Percentiles rank a stretch among this genome's conserved stretches.
phyloP scores from a whole-genome alignment of 1,140 invertebrate species.

The Drosophila parabipectinata region DNA sequence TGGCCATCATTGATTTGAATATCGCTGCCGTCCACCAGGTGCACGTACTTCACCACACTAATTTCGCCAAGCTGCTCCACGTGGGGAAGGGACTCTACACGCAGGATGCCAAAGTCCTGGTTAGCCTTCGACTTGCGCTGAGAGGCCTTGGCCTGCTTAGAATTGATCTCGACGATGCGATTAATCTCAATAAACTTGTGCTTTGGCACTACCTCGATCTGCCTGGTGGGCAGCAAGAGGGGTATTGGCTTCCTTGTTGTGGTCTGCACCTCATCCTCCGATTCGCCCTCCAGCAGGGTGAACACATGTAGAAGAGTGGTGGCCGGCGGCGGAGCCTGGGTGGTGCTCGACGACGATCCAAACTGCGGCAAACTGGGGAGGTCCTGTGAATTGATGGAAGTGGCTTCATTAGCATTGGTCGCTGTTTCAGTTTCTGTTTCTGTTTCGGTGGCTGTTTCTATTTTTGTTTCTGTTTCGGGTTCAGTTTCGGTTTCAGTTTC shows the following conservation, averaged over 20 bases:
- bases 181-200: conserved; percentile 88
- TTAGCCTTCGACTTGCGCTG: conserved; percentile 86
- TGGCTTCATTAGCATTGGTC: conserved; percentile 74
- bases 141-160: conserved; percentile 86
- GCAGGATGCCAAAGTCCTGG: conserved; percentile 83
- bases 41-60: conserved; percentile 87
- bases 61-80: conserved; percentile 88
- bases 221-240: conserved; percentile 9
- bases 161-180: conserved; percentile 87
- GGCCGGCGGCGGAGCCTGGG: conserved; percentile 80
- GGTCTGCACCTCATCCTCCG: conserved; percentile 28
- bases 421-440: conserved; percentile 31
- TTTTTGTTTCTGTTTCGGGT: conserved; percentile 11
- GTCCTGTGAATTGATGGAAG: conserved; percentile 76
- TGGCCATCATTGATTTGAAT: conserved; percentile 81
- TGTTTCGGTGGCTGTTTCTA: conserved; percentile 25
- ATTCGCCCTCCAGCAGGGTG: conserved; percentile 82
- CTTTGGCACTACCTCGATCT: conserved; percentile 62
- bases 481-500: conserved; percentile 36
- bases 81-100: conserved; percentile 86
- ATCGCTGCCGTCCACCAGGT: conserved; percentile 85
- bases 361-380: not conserved
- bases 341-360: conserved; percentile 15
- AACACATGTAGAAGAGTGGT: conserved; percentile 85
- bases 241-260: conserved; percentile 19